A percentile compares a stretch with the other conserved stretches of the same genome.
Conservation (phyloP, 2,888 invertebrate genomes). For the Alentia gelatinosa region DNA sequence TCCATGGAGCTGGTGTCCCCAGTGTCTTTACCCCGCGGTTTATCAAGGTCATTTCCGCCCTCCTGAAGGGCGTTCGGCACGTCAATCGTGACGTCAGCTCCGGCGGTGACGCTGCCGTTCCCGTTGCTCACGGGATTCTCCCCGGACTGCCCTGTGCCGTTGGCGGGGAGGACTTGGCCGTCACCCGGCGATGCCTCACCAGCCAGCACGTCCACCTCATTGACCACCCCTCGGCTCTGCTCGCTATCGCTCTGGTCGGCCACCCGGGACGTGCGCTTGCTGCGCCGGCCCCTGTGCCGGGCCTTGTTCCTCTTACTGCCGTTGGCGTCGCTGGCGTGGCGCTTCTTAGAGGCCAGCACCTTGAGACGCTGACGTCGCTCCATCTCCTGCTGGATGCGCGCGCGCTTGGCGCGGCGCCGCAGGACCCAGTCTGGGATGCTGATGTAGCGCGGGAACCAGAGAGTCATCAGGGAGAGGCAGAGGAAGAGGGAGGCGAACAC, state of each 20-base stretch:
- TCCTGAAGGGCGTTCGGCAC: neutral
- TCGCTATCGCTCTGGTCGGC: neutral
- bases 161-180: too few species aligned
- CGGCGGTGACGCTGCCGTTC: neutral
- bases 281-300: neutral
- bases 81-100: neutral
- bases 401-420: neutral
- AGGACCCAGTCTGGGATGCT: neutral
- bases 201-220: neutral
- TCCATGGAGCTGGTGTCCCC: neutral
- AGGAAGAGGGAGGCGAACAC: conserved; percentile 20
- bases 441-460: conserved; percentile 40
- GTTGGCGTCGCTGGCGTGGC: neutral
- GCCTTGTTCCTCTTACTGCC: neutral
- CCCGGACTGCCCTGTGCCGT: neutral
- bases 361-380: neutral
- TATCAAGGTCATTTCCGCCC: neutral
- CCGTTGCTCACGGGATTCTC: neutral
- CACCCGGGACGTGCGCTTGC: neutral
- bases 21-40: neutral
- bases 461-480: neutral
- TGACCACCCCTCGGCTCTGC: neutral
- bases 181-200: neutral
- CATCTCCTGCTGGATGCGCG: neutral
- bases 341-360: conserved; percentile 5